phyloP scores from a whole-genome alignment of 2,888 invertebrate genomes.

The Drosophila nr. medialis region DNA sequence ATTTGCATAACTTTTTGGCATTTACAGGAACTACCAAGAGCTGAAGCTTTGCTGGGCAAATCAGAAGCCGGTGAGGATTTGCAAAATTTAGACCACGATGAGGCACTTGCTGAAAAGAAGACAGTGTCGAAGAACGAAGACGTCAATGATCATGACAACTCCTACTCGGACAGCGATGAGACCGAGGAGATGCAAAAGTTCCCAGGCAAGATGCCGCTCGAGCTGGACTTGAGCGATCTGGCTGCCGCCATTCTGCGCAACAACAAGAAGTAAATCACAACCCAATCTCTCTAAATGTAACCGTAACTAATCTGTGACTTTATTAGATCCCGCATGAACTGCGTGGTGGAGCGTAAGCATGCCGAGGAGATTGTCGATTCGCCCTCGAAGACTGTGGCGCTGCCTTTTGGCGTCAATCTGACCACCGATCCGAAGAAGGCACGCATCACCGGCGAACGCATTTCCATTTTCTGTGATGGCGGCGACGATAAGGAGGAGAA shows the following conservation, averaged over 20 bases:
- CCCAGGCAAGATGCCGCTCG: conserved; percentile 91
- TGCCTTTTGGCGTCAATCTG: conserved; percentile 89
- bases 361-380: conserved; percentile 93
- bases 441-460: conserved; percentile 92
- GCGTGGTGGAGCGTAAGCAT: conserved; percentile 93
- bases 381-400: conserved; percentile 87
- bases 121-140: conserved; percentile 68
- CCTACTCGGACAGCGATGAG: conserved; percentile 86
- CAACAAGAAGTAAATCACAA: conserved; percentile 87
- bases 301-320: not conserved
- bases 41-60: conserved; percentile 84
- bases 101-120: conserved; percentile 65
- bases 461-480: conserved; percentile 95
- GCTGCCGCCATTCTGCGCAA: conserved; percentile 90
- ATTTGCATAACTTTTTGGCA: not conserved
- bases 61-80: conserved; percentile 82
- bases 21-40: conserved; percentile 84
- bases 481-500: conserved; percentile 85
- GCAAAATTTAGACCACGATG: conserved; percentile 81
- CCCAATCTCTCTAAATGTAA: not conserved
- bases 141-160: conserved; percentile 83
- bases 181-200: conserved; percentile 86
- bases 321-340: conserved; percentile 92
- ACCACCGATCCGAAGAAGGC: conserved; percentile 90
- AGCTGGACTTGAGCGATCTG: conserved; percentile 93